Percentiles rank a stretch among this genome's conserved stretches.
Conservation (phyloP, 64 coral and sea anemone species). For the Acropora yongei region DNA sequence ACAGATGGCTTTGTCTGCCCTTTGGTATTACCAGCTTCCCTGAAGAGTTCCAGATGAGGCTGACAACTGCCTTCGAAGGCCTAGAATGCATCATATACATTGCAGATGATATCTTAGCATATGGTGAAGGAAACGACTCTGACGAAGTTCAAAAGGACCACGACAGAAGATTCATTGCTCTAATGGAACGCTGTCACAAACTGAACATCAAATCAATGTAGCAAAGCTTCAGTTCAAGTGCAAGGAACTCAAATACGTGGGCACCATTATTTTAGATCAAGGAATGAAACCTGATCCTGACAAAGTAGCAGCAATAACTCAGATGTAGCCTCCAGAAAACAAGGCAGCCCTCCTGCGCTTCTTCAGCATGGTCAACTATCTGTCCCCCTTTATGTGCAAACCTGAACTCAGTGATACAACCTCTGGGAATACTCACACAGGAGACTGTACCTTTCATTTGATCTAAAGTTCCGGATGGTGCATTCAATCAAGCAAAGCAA, state of each 20-base stretch:
- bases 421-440: conserved; percentile 39
- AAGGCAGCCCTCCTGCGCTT: conserved; percentile 58
- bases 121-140: no score
- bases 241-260: not conserved
- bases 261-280: not conserved
- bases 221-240: no score
- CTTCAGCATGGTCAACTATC: not conserved
- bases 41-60: no score
- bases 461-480: conserved; percentile 49
- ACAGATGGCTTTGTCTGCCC: no score
- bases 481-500: conserved; percentile 72
- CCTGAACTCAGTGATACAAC: conserved; percentile 23
- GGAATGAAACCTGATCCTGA: conserved; percentile 58
- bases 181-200: no score
- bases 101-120: no score
- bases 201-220: no score
- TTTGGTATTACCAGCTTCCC: no score
- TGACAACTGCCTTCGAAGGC: no score
- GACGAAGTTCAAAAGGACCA: no score
- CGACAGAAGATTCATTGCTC: no score
- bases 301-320: conserved; percentile 45
- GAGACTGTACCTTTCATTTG: conserved; percentile 38
- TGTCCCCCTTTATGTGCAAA: conserved; percentile 49
- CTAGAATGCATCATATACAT: no score
- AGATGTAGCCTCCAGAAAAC: conserved; percentile 39